Percentiles rank a stretch among this genome's conserved stretches.
Evolutionary conservation across 2,113 vertebrate genomes (phyloP).

Genomic region (Sinocyclocheilus anshuiensis): DNA sequence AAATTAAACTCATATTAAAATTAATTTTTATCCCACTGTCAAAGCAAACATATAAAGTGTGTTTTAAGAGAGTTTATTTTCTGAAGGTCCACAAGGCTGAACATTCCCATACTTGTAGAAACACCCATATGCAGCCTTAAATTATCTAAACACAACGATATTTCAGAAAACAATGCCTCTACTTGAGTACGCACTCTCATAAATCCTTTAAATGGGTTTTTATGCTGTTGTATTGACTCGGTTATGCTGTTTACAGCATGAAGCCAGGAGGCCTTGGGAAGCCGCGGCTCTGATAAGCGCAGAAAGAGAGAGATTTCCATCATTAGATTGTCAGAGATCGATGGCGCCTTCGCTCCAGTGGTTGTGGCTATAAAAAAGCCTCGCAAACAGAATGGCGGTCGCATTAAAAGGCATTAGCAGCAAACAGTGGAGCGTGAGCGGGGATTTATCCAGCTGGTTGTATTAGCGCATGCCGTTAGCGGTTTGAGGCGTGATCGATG

Average conservation of each 20-base stretch:
- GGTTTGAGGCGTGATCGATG: constrained; percentile 50
- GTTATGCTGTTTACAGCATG: constrained; percentile 20
- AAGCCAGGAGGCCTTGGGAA: neutral
- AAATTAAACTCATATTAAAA: neutral
- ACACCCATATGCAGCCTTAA: constrained; percentile 2
- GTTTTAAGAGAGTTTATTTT: neutral
- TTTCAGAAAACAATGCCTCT: constrained; percentile 9
- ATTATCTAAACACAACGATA: constrained; percentile 17
- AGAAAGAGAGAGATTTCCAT: constrained; percentile 30
- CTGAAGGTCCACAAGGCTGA: neutral
- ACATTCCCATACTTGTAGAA: neutral
- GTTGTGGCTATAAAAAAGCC: constrained; percentile 9
- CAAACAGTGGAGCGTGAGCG: neutral
- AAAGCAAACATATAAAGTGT: neutral
- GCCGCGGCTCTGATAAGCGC: constrained; percentile 6
- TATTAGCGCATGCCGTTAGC: constrained; percentile 46
- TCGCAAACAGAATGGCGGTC: constrained; percentile 22
- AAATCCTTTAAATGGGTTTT: constrained; percentile 27
- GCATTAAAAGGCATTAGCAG: constrained; percentile 33
- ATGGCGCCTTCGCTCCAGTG: constrained; percentile 1
- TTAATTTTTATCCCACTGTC: neutral
- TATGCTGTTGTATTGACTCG: constrained; percentile 14
- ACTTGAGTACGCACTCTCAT: neutral
- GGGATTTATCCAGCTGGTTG: constrained; percentile 37
- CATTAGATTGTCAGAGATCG: constrained; percentile 14